A percentile compares a stretch with the other conserved stretches of the same genome.
phyloP scores from a whole-genome alignment of 1,140 invertebrate species.

The Archivesica marissinica region DNA sequence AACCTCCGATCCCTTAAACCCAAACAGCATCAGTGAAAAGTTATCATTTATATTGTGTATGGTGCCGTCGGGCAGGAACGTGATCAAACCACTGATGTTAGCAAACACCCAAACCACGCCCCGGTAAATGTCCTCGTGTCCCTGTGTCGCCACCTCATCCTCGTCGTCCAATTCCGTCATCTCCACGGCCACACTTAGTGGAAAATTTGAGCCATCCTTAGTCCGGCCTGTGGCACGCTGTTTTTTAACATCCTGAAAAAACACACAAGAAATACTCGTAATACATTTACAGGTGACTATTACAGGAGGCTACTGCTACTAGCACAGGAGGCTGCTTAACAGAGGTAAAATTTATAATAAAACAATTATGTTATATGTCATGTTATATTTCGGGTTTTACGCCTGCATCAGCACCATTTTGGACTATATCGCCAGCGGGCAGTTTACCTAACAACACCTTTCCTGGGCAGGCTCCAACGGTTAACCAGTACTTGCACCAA shows the following conservation, averaged over 20 bases:
- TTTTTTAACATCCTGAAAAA: slow-evolving; percentile 84
- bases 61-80: slow-evolving; percentile 86
- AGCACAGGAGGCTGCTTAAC: no score
- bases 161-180: slow-evolving; percentile 45
- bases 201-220: slow-evolving; percentile 87
- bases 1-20: slow-evolving; percentile 87
- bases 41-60: slow-evolving; percentile 89
- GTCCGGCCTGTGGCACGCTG: slow-evolving; percentile 88
- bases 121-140: slow-evolving; percentile 68
- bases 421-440: no score
- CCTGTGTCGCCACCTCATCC: neutral
- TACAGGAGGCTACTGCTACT: neutral
- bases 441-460: no score
- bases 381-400: no score
- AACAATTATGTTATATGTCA: no score
- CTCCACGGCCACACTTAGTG: slow-evolving; percentile 86
- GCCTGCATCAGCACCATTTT: no score
- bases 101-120: slow-evolving; percentile 86
- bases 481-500: no score
- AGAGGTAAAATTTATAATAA: no score
- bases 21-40: slow-evolving; percentile 88
- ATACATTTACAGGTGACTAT: neutral
- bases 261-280: neutral
- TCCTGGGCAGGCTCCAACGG: no score
- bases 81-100: slow-evolving; percentile 89